Evolutionary conservation across 2,888 invertebrate genomes (phyloP).

Genomic region (Temnothorax unifasciatus): DNA sequence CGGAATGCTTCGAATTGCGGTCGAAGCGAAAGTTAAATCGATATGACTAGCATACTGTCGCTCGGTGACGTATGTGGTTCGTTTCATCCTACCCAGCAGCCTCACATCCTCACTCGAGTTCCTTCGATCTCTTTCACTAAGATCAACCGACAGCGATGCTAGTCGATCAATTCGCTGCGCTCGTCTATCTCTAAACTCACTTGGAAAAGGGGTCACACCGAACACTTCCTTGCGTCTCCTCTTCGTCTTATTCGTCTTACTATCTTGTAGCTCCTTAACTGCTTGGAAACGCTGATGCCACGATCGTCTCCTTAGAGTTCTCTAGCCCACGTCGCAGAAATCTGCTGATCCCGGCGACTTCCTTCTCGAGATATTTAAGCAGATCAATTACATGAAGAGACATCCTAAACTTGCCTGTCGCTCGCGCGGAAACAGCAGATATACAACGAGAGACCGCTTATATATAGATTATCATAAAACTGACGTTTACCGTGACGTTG

Average conservation of each 20-base stretch:
- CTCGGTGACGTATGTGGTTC: conserved; percentile 68
- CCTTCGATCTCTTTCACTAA: conserved; percentile 25
- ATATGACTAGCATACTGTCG: conserved; percentile 34
- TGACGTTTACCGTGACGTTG: not conserved
- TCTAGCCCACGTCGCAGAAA: conserved; percentile 46
- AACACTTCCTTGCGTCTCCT: conserved; percentile 52
- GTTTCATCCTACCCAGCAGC: conserved; percentile 66
- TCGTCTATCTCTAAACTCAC: conserved; percentile 64
- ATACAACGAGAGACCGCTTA: conserved; percentile 10
- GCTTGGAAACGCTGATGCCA: conserved; percentile 40
- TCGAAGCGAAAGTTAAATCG: conserved; percentile 31
- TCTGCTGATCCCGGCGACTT: conserved; percentile 61
- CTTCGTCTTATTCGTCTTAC: conserved; percentile 31
- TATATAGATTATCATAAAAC: conserved; percentile 29
- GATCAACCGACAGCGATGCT: conserved; percentile 55
- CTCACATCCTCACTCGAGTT: conserved; percentile 43
- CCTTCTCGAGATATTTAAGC: conserved; percentile 57
- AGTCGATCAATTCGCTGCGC: conserved; percentile 55
- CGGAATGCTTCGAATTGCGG: conserved; percentile 4
- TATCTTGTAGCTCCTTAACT: conserved; percentile 38
- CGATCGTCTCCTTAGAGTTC: conserved; percentile 20
- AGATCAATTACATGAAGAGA: conserved; percentile 58
- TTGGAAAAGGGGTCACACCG: conserved; percentile 63
- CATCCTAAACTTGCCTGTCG: conserved; percentile 41
- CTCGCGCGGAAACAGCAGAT: conserved; percentile 29